Base-by-base conservation (phyloP, 2,888 invertebrate species). In the Mimas tiliae region DNA sequence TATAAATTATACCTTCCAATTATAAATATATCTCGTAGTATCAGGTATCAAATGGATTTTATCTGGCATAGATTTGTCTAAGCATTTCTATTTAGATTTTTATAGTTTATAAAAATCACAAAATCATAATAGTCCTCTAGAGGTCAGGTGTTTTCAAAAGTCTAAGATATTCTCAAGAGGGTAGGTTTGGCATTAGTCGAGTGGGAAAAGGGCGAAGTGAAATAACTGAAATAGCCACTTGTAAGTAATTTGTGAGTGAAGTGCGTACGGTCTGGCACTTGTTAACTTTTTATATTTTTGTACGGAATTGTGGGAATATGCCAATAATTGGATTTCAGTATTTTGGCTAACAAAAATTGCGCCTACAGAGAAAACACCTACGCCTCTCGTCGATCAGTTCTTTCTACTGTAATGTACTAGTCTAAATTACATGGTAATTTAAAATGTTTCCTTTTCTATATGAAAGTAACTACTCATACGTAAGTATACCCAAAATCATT, bases 151-250 rank as follows among this genome's bases (percentile, higher is more conserved):
- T 64, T 66, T 68, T 38, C 19, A 45, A 63, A 45, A 65, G 45
- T 65, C 42, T 21, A 14, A 62, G 50, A 50, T 42, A 12, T 45
- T 62, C 53, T 66, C 63, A 53, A 66, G 65, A 45, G 45, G 62
- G 63, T 63, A 53, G 65, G 52, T 45, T 62, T 27, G 63, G 64
- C 64, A 16, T 67, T 63, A 55, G 38, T 65, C 62, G 50, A 65
- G 65, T 63, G 65, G 51, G 34, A 53, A 55, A 53, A 69, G 71
- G 67, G 72, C 68, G 69, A 70, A 72, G 69, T 71, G 67, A 71
- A 74, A 73, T 74, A 69, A 70, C 70, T 65, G 34, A 68, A 69
- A 65, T 47, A 38, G 66, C 70, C 74, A 72, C 75, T 76, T 71
- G 74, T 68, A 11, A 72, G 69, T 71, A 73, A 74, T 73, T 76